Evolutionary conservation across 2,888 invertebrate genomes (phyloP).

Genomic region (Plutella xylostella): DNA sequence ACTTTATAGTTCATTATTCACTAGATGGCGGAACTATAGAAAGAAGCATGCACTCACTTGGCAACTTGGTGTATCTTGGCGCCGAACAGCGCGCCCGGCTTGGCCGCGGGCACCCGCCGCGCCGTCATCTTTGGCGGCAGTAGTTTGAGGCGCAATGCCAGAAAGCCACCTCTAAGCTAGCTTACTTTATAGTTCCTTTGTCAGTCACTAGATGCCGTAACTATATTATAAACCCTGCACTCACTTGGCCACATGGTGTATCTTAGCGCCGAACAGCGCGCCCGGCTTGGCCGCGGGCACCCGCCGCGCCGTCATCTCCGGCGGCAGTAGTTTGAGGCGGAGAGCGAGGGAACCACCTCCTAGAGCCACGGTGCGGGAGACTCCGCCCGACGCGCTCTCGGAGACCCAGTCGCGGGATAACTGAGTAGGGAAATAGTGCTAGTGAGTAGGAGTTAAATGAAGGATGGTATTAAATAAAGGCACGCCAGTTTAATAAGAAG

Average conservation of each 20-base stretch:
- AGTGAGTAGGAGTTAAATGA: too few species aligned
- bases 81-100: constrained; percentile 90
- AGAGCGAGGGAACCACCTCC: constrained; percentile 79
- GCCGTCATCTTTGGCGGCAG: too few species aligned
- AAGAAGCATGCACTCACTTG: constrained; percentile 79
- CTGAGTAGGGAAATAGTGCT: constrained; percentile 49
- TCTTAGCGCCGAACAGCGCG: constrained; percentile 91
- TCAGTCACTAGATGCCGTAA: too few species aligned
- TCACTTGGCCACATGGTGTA: constrained; percentile 90
- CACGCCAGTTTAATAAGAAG: too few species aligned
- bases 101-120: constrained; percentile 86
- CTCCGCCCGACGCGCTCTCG: constrained; percentile 56
- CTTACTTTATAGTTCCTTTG: too few species aligned
- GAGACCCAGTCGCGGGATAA: constrained; percentile 85
- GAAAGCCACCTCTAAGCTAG: too few species aligned
- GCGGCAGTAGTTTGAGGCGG: constrained; percentile 83
- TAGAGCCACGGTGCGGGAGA: constrained; percentile 75
- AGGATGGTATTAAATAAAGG: too few species aligned
- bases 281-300: constrained; percentile 90
- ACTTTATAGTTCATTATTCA: too few species aligned
- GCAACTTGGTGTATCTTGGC: constrained; percentile 90
- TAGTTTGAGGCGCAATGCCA: too few species aligned
- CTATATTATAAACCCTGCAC: too few species aligned
- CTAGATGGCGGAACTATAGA: too few species aligned
- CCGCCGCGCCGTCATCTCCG: constrained; percentile 85